A percentile compares a stretch with the other conserved stretches of the same genome.
phyloP scores from a whole-genome alignment of 2,888 invertebrate species.

The Macrosiphum euphorbiae region DNA sequence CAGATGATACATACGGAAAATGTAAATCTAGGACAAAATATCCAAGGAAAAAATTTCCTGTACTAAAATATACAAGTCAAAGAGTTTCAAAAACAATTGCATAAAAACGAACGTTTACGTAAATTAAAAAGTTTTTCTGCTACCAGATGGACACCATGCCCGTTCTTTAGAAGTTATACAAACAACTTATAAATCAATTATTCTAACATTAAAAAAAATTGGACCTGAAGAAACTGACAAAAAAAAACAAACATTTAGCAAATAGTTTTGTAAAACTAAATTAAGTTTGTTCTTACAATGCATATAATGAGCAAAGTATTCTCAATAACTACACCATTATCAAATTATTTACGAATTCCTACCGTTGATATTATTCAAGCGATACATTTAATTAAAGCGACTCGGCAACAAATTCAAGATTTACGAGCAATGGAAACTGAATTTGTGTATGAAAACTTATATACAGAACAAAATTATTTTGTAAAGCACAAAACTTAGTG shows the following conservation, averaged over 20 bases:
- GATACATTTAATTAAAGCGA: constrained; percentile 11
- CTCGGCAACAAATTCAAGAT: constrained; percentile 25
- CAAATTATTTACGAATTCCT: no score
- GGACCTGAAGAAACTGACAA: background rate
- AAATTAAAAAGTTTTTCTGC: constrained; percentile 4
- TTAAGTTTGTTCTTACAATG: constrained; percentile 8
- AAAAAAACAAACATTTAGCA: background rate
- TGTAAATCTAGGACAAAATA: no score
- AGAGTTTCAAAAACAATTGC: constrained; percentile 32
- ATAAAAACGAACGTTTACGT: background rate
- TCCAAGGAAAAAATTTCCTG: no score
- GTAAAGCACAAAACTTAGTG: constrained; percentile 18
- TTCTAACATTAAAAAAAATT: background rate
- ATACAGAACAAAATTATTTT: constrained; percentile 31
- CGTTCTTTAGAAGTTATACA: constrained; percentile 15
- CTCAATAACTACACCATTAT: no score
- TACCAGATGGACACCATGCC: constrained; percentile 33
- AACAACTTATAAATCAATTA: background rate
- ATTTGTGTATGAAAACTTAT: constrained; percentile 25
- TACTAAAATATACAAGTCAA: no score
- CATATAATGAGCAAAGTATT: no score
- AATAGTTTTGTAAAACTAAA: constrained; percentile 24
- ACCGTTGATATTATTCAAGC: background rate
- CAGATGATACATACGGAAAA: background rate
- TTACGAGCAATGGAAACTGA: constrained; percentile 26